Conservation (phyloP, 2,797 vertebrate species). For the Semotilus atromaculatus region DNA sequence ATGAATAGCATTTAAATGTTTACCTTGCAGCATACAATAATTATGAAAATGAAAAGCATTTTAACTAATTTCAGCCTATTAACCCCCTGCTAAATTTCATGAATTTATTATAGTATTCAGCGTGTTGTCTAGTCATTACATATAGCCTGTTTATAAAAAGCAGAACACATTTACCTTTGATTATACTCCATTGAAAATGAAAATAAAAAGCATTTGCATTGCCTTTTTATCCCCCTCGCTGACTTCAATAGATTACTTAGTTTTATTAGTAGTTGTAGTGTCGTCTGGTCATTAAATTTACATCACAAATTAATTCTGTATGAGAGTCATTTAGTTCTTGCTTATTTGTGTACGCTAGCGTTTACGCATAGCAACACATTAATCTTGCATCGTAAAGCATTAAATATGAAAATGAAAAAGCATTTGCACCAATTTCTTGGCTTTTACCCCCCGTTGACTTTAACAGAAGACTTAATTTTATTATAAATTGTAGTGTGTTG, state of each 20-base stretch:
- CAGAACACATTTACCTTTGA: not conserved
- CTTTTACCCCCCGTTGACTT: constrained; percentile 55
- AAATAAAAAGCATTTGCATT: constrained; percentile 23
- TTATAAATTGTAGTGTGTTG: constrained; percentile 58
- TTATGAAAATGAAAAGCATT: constrained; percentile 7
- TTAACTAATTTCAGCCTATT: not conserved
- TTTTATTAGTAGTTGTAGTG: constrained; percentile 62
- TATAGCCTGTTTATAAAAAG: constrained; percentile 24
- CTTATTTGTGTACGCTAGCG: not conserved
- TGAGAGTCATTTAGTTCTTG: not conserved
- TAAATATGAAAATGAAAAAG: constrained; percentile 35
- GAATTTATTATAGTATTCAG: constrained; percentile 60
- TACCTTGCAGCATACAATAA: not conserved
- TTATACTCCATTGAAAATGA: not conserved
- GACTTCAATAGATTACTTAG: constrained; percentile 67
- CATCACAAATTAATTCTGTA: constrained; percentile 61
- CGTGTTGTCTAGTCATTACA: constrained; percentile 57
- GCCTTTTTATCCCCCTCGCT: constrained; percentile 29
- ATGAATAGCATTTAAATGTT: not conserved
- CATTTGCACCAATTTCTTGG: constrained; percentile 20
- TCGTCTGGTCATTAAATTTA: constrained; percentile 58
- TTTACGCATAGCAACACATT: not conserved
- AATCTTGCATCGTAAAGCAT: not conserved
- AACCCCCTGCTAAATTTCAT: constrained; percentile 34
- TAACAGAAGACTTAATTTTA: constrained; percentile 67